Percentiles rank a stretch among this genome's conserved stretches.
Conservation (phyloP, 1,140 invertebrate species). For the Eupeodes corollae region DNA sequence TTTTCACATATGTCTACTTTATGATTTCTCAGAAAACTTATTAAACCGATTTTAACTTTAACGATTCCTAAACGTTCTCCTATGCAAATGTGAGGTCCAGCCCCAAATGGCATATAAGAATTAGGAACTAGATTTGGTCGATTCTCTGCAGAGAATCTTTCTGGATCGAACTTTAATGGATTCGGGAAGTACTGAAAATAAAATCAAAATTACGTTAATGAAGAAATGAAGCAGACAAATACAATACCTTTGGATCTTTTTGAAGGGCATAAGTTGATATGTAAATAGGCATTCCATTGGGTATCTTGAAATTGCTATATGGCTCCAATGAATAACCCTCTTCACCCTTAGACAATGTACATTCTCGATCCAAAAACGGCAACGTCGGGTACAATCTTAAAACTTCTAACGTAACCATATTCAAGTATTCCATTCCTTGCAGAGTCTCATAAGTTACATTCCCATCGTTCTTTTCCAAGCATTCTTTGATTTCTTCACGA, state of each 20-base stretch:
- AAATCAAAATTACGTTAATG: slow-evolving; percentile 42
- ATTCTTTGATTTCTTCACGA: slow-evolving; percentile 48
- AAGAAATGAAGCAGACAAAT: too few relatives aligned
- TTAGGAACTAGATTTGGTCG: slow-evolving; percentile 39
- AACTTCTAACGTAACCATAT: slow-evolving; percentile 43
- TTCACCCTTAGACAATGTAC: slow-evolving; percentile 2
- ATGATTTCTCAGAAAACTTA: slow-evolving; percentile 28
- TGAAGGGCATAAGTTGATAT: slow-evolving; percentile 29
- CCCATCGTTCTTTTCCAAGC: slow-evolving; percentile 37
- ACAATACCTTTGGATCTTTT: slow-evolving; percentile 20
- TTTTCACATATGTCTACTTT: too few relatives aligned
- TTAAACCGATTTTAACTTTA: slow-evolving; percentile 25
- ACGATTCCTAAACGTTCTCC: slow-evolving; percentile 41
- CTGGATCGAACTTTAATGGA: slow-evolving; percentile 52
- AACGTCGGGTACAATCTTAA: slow-evolving; percentile 31
- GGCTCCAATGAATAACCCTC: slow-evolving; percentile 31
- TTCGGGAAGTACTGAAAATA: slow-evolving; percentile 50
- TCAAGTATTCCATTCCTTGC: slow-evolving; percentile 49
- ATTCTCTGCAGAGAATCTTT: slow-evolving; percentile 46
- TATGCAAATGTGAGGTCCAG: slow-evolving; percentile 64
- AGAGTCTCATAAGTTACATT: slow-evolving; percentile 50
- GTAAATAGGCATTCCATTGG: slow-evolving; percentile 22
- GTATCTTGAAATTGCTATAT: slow-evolving; percentile 20
- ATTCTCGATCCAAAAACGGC: slow-evolving; percentile 27
- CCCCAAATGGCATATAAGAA: slow-evolving; percentile 60